Evolutionary conservation across 2,888 invertebrate species (phyloP).

Genomic region (Pristionchus japonicus): DNA sequence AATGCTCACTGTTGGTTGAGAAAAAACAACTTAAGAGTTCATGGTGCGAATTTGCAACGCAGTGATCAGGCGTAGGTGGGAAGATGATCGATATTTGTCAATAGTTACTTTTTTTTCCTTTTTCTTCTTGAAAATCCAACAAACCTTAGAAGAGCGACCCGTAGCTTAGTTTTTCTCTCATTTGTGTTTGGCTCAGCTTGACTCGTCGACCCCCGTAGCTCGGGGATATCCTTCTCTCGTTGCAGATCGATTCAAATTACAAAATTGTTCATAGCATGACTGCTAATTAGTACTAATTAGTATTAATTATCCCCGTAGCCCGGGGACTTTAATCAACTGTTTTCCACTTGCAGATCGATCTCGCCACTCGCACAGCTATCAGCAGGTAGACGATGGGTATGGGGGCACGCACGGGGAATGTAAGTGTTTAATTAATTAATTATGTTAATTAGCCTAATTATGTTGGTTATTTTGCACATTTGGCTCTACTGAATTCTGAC

Average conservation of each 20-base stretch:
- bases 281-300: too few species aligned
- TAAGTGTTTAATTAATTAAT: not conserved
- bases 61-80: not conserved
- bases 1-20: too few species aligned
- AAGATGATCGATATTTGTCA: not conserved
- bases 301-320: not conserved
- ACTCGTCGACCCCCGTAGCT: too few species aligned
- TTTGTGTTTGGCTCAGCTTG: too few species aligned
- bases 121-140: not conserved
- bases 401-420: conserved; percentile 28
- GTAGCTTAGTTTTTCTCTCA: too few species aligned
- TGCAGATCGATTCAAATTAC: too few species aligned
- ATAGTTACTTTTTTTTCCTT: not conserved
- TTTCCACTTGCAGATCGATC: not conserved
- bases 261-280: too few species aligned
- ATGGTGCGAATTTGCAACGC: not conserved
- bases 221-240: too few species aligned
- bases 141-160: too few species aligned
- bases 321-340: not conserved
- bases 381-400: conserved; percentile 42
- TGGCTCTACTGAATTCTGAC: too few species aligned
- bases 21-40: too few species aligned
- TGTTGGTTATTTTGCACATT: not conserved
- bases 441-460: not conserved
- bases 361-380: not conserved